phyloP scores from a whole-genome alignment of 2,888 invertebrate genomes.

The Ormyrus labotus region DNA sequence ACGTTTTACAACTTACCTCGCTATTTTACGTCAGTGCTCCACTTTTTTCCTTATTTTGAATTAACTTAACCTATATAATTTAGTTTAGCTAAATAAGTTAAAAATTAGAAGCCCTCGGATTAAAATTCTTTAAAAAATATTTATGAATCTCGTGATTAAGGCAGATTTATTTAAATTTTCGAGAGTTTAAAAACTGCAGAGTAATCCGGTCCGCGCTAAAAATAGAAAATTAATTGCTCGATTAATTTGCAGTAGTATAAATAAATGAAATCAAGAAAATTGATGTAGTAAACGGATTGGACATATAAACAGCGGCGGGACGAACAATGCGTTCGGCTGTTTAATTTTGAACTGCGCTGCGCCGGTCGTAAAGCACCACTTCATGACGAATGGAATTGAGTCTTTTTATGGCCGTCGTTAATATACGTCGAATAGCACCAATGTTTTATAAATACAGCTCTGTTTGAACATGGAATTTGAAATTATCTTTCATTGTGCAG shows the following conservation, averaged over 20 bases:
- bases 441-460: conserved; percentile 36
- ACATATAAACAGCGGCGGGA: conserved; percentile 4
- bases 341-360: conserved; percentile 39
- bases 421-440: conserved; percentile 26
- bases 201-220: too few species aligned
- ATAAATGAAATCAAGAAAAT: conserved; percentile 18
- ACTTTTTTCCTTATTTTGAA: too few species aligned
- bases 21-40: too few species aligned
- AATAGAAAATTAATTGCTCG: too few species aligned
- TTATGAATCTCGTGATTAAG: too few species aligned
- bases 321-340: conserved; percentile 40
- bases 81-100: too few species aligned
- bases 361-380: conserved; percentile 40
- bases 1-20: too few species aligned
- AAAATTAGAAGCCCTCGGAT: too few species aligned
- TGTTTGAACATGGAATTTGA: conserved; percentile 1
- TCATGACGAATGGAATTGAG: conserved; percentile 52
- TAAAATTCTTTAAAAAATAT: too few species aligned
- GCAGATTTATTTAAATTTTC: too few species aligned
- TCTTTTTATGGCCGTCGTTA: conserved; percentile 46
- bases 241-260: background rate
- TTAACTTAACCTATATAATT: too few species aligned
- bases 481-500: conserved; percentile 1
- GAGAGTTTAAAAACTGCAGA: too few species aligned
- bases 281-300: background rate